Evolutionary conservation across 2,888 invertebrate species (phyloP).

Genomic region (Prenolepis imparis): DNA sequence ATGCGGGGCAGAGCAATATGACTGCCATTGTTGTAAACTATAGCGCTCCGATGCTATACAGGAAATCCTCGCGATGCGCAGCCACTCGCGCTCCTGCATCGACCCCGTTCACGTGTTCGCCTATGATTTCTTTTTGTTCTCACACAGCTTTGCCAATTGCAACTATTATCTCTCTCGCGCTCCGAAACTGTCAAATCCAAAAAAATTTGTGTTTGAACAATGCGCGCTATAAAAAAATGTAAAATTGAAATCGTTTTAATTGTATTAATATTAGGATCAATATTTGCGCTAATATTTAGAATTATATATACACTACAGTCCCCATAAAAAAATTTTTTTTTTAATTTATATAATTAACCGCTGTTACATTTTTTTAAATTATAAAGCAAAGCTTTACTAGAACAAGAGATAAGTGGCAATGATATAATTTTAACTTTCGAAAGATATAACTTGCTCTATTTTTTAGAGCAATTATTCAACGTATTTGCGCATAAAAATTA

Average conservation of each 20-base stretch:
- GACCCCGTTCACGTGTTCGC: slow-evolving; percentile 41
- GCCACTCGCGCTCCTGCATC: slow-evolving; percentile 43
- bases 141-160: background rate
- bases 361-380: background rate
- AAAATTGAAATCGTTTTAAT: background rate
- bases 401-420: background rate
- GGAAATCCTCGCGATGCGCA: slow-evolving; percentile 67
- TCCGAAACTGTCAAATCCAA: background rate
- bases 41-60: slow-evolving; percentile 54
- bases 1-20: slow-evolving; percentile 46
- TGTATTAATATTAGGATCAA: background rate
- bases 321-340: background rate
- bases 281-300: background rate
- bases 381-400: background rate
- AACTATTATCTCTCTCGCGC: slow-evolving; percentile 2
- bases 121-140: slow-evolving; percentile 47
- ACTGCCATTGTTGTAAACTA: slow-evolving; percentile 61
- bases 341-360: background rate
- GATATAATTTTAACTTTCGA: background rate
- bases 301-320: background rate
- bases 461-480: background rate
- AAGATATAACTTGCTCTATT: background rate
- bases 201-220: slow-evolving; percentile 6
- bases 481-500: background rate
- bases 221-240: background rate